These are phyloP conservation scores for Leucophenga montana DNA, from an alignment of 2,888 invertebrate genomes.

Conservation along the genomic window DNA sequence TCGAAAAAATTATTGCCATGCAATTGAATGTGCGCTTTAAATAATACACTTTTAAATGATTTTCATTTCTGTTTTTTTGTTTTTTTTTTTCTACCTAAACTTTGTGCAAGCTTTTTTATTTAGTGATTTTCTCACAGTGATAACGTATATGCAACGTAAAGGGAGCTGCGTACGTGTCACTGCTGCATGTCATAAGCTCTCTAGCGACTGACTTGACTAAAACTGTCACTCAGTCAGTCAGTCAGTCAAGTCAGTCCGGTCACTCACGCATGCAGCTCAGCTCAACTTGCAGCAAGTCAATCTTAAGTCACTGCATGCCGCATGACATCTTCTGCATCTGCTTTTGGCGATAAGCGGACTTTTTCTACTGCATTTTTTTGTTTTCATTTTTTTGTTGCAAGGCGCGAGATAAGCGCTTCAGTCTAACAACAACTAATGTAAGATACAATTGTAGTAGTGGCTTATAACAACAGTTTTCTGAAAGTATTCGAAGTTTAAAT, in stretches of 20 bases:
- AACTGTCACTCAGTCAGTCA: conserved; percentile 23
- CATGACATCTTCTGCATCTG: conserved; percentile 32
- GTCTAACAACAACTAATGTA: conserved; percentile 4
- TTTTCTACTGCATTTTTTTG: background rate
- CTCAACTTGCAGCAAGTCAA: conserved; percentile 18
- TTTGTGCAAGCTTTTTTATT: conserved; percentile 9
- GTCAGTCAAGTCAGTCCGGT: background rate
- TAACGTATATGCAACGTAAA: conserved; percentile 45
- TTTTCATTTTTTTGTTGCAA: background rate
- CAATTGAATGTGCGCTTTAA: background rate
- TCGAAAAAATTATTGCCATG: conserved; percentile 1
- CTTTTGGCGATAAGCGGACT: conserved; percentile 35
- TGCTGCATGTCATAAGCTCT: conserved; percentile 45
- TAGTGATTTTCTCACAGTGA: conserved; percentile 55
- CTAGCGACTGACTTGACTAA: conserved; percentile 31
- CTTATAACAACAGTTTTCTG: background rate
- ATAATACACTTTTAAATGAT: conserved; percentile 2
- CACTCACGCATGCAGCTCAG: conserved; percentile 3
- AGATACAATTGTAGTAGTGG: background rate
- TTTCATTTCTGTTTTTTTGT: conserved; percentile 5
- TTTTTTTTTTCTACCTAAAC: background rate
- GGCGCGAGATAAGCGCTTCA: background rate
- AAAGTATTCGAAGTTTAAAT: no score
- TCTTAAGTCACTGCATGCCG: conserved; percentile 20
- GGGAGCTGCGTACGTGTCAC: conserved; percentile 45